Evolutionary conservation across 2,113 vertebrate species (phyloP), one percentile per base, ranked within the genome.

Genomic region (Sardina pilchardus): DNA sequence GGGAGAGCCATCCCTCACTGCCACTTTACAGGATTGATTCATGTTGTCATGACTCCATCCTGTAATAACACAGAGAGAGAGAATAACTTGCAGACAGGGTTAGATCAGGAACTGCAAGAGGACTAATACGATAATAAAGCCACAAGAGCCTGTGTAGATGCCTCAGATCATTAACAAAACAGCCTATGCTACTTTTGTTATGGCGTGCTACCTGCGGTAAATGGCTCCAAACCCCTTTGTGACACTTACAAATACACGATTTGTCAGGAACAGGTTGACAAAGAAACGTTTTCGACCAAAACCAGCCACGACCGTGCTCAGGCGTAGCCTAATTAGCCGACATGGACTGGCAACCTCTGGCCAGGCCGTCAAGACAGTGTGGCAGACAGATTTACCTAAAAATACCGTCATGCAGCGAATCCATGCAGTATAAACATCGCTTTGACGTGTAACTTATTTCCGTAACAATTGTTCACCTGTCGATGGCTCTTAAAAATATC

Each of bases 1-100:
- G 88, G 93, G 95, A 90, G 96, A 94, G 92, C 94, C 94, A 90
- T 94, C 95, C 92, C 96, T 95, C 93, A 95, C 95, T 94, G 95
- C 94, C 92, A 96, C 92, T 95, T 98, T 97, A 95, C 97, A 97
- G 87, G 96, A 95, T 92, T 96, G 96, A 96, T 97, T 98, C 98
- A 99, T 98, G 94, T 95, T 96, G 95, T 93, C 94, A 93, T 94
- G 89, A 89, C 89, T 93, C 84, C 91, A 92, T 93, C 94, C 95
- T 96, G 92, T 71, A 83, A 91, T 0, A 82, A 80, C 47, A 81
- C 12, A 83, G 36, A 90, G 43, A 30, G 17, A 87, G 45, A 83
- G 17, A 88, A 34, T 8, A 90, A 86, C 91, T 80, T 89, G 89
- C 30, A 78, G 26, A 78, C 71, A 78, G 10, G 71, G 3, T 78